Evolutionary conservation across 1,140 invertebrate species (phyloP).

Genomic region (Cherax destructor): DNA sequence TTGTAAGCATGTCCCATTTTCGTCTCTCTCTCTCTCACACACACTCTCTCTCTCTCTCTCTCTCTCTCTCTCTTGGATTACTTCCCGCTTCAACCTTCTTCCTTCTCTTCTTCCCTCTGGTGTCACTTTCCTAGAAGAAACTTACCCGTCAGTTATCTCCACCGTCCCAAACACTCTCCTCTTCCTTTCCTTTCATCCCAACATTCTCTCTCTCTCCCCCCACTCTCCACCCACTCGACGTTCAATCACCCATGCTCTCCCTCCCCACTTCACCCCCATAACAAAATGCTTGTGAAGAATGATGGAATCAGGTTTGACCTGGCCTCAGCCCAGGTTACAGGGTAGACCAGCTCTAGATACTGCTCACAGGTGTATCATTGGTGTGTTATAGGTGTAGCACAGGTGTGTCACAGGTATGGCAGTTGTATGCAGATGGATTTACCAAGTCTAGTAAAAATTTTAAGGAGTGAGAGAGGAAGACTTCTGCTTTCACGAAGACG

Average conservation of each 20-base stretch:
- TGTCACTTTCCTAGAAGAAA: not conserved
- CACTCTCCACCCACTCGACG: not conserved
- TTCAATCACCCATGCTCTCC: not conserved
- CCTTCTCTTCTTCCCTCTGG: not conserved
- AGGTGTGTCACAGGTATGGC: too few relatives aligned
- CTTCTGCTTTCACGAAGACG: too few relatives aligned
- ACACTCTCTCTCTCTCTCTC: not conserved
- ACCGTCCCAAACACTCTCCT: not conserved
- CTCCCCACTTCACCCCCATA: not conserved
- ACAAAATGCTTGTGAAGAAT: too few relatives aligned
- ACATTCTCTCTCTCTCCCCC: not conserved
- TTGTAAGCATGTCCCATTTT: not conserved
- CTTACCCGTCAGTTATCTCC: not conserved
- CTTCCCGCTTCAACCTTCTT: not conserved
- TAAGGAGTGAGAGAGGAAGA: too few relatives aligned
- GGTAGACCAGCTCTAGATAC: too few relatives aligned
- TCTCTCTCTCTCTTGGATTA: not conserved
- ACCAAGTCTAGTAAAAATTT: too few relatives aligned
- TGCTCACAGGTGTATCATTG: too few relatives aligned
- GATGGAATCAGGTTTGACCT: too few relatives aligned
- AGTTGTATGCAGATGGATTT: too few relatives aligned
- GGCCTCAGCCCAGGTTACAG: too few relatives aligned
- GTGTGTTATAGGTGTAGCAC: too few relatives aligned
- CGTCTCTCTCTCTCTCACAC: slow-evolving; percentile 9
- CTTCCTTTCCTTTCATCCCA: not conserved